Conservation (phyloP, 2,113 vertebrate genomes). For the Melanostigma gelatinosum region DNA sequence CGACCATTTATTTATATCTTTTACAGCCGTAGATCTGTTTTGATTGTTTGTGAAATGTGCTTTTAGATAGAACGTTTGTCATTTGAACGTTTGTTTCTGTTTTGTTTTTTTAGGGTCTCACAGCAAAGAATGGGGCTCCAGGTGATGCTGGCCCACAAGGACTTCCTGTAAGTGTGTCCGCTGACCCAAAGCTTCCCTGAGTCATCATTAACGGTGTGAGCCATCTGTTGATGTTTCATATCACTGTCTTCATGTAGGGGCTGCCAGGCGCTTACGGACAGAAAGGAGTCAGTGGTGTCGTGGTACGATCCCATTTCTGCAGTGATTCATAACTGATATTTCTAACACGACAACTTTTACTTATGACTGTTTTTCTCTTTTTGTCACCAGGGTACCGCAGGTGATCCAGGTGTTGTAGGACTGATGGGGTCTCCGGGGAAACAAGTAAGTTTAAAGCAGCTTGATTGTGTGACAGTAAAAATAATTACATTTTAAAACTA, state of each 20-base stretch:
- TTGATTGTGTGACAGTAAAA: neutral
- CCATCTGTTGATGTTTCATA: neutral
- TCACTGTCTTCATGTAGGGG: slow-evolving; percentile 77
- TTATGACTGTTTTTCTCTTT: neutral
- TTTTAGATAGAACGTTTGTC: neutral
- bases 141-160: slow-evolving; percentile 91
- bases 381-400: slow-evolving; percentile 84
- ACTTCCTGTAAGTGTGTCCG: slow-evolving; percentile 88
- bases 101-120: slow-evolving; percentile 84
- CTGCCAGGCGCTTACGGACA: slow-evolving; percentile 90
- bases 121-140: slow-evolving; percentile 91
- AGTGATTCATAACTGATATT: neutral
- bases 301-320: slow-evolving; percentile 80
- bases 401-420: slow-evolving; percentile 88
- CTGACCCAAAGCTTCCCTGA: neutral
- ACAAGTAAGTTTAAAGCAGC: slow-evolving; percentile 81
- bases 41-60: neutral
- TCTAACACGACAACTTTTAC: neutral
- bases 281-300: slow-evolving; percentile 86
- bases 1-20: neutral
- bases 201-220: neutral
- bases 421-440: slow-evolving; percentile 93
- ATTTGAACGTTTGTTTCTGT: neutral
- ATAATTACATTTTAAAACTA: neutral
- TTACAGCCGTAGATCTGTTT: neutral